These are phyloP conservation scores for Alitta virens DNA, from an alignment of 2,888 invertebrate species.

Conservation along the genomic window DNA sequence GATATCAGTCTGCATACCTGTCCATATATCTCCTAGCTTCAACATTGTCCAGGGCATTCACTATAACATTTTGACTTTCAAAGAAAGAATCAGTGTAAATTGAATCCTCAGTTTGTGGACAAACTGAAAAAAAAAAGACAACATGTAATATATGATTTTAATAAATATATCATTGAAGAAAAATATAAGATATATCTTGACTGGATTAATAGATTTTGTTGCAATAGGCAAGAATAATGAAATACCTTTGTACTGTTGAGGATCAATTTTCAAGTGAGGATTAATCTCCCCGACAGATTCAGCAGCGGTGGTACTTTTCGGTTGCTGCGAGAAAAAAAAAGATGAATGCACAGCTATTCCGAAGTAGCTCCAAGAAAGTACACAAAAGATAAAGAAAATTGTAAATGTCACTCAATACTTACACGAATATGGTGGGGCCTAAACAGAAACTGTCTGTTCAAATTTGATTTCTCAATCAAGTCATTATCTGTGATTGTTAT, in stretches of 20 bases:
- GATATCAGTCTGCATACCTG: constrained; percentile 37
- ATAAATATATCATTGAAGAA: no score
- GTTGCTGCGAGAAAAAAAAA: constrained; percentile 47
- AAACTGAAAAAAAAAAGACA: constrained; percentile 36
- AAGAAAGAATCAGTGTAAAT: constrained; percentile 53
- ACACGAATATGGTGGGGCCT: constrained; percentile 54
- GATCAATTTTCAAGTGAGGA: constrained; percentile 47
- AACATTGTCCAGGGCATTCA: constrained; percentile 57
- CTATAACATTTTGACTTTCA: constrained; percentile 43
- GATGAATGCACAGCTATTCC: not conserved
- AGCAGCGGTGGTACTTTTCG: constrained; percentile 55
- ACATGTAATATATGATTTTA: not conserved
- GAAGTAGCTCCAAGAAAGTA: no score
- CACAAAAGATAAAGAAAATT: no score
- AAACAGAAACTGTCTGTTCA: constrained; percentile 58
- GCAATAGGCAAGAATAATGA: no score
- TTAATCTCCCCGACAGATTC: constrained; percentile 51
- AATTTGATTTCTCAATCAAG: constrained; percentile 57
- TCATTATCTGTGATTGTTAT: constrained; percentile 57
- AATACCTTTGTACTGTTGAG: constrained; percentile 54
- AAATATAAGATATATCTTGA: no score
- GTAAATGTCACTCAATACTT: constrained; percentile 14
- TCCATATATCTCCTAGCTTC: constrained; percentile 57
- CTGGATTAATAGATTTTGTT: no score
- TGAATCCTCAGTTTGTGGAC: constrained; percentile 49